These are phyloP conservation scores for Ryuthela nishihirai DNA, from an alignment of 2,888 invertebrate genomes.

Conservation along the genomic window DNA sequence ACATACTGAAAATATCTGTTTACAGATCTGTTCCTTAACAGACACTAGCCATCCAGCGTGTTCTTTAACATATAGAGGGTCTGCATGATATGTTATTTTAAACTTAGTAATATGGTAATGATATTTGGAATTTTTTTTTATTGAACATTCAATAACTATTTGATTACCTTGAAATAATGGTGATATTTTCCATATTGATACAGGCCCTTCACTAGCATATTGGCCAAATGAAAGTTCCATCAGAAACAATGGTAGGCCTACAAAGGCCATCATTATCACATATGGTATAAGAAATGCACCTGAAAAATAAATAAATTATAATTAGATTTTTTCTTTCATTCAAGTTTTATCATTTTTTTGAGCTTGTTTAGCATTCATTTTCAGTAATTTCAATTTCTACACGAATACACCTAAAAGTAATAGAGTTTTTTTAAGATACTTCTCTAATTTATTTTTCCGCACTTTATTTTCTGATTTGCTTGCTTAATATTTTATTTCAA, in stretches of 20 bases:
- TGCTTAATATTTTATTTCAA: too few relatives aligned
- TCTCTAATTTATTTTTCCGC: too few relatives aligned
- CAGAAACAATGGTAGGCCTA: conserved; percentile 54
- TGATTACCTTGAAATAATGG: conserved; percentile 54
- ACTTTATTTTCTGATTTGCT: too few relatives aligned
- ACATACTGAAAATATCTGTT: too few relatives aligned
- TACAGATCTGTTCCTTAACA: too few relatives aligned
- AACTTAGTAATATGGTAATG: too few relatives aligned
- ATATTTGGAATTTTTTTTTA: background rate
- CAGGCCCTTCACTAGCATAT: conserved; percentile 54
- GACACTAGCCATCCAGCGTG: too few relatives aligned
- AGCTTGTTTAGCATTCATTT: background rate
- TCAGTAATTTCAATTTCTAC: too few relatives aligned
- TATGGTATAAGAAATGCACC: conserved; percentile 56
- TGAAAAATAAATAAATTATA: conserved; percentile 34
- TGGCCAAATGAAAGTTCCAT: conserved; percentile 55
- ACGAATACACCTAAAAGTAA: too few relatives aligned
- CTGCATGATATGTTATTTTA: too few relatives aligned
- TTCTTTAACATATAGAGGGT: too few relatives aligned
- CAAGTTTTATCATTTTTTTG: background rate
- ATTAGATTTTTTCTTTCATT: background rate
- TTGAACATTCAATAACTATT: background rate
- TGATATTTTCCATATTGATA: conserved; percentile 55
- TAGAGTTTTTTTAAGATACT: too few relatives aligned
- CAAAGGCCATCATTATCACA: conserved; percentile 52